Conservation (phyloP, 1,140 invertebrate genomes). For the Epicauta chinensis region DNA sequence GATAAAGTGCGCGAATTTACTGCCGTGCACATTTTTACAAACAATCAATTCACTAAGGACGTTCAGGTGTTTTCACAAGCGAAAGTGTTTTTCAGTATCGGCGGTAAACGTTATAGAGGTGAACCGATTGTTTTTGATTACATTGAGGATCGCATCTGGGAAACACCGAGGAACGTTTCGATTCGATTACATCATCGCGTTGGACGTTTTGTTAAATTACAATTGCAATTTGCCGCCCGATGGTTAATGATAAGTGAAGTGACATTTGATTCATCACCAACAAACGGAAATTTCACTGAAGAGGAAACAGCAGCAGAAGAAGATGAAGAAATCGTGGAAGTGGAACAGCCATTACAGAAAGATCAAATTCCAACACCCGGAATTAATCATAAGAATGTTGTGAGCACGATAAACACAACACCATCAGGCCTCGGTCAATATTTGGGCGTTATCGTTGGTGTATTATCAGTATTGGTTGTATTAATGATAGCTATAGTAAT, state of each 20-base stretch:
- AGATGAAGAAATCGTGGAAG: conserved; percentile 26
- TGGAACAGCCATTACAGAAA: conserved; percentile 22
- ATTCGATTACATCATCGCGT: conserved; percentile 79
- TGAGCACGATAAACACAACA: conserved; percentile 32
- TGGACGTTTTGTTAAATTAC: conserved; percentile 74
- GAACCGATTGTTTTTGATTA: conserved; percentile 69
- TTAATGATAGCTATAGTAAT: conserved; percentile 32
- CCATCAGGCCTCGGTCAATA: conserved; percentile 34
- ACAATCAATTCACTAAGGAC: conserved; percentile 74
- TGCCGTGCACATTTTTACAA: conserved; percentile 74
- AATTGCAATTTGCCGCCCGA: conserved; percentile 70
- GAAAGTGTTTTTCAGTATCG: conserved; percentile 75
- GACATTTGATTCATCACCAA: conserved; percentile 61
- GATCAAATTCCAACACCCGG: conserved; percentile 27
- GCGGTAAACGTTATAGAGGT: conserved; percentile 66
- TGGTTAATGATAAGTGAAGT: conserved; percentile 91
- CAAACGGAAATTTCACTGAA: conserved; percentile 37
- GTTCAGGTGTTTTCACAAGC: conserved; percentile 77
- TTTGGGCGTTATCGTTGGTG: conserved; percentile 37
- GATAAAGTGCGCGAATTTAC: conserved; percentile 82
- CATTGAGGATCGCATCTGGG: conserved; percentile 75
- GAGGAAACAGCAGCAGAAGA: conserved; percentile 29
- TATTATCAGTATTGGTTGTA: conserved; percentile 35
- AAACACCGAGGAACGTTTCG: conserved; percentile 72
- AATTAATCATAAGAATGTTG: conserved; percentile 32